A percentile compares a stretch with the other conserved stretches of the same genome.
Evolutionary conservation across 1,140 invertebrate species (phyloP).

Genomic region (Arctopsyche grandis): DNA sequence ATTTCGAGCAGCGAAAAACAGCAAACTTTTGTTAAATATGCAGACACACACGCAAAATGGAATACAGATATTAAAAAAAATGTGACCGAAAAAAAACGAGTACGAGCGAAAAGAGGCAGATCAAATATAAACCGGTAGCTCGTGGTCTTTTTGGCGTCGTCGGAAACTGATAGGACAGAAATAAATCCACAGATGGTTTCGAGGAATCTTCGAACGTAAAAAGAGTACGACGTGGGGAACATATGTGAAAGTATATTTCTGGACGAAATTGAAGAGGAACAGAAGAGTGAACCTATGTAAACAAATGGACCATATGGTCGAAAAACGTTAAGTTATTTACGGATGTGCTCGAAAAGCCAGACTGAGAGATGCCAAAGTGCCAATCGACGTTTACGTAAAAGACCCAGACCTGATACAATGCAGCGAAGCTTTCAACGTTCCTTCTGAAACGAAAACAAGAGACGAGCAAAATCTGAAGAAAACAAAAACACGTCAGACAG

Average conservation of each 20-base stretch:
- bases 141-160: background rate
- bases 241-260: constrained; percentile 37
- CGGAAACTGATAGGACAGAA: constrained; percentile 26
- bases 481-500: too few relatives aligned
- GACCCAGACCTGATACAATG: constrained; percentile 34
- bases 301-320: constrained; percentile 53
- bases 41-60: too few relatives aligned
- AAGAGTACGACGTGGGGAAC: constrained; percentile 7
- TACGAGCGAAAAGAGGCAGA: background rate
- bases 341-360: constrained; percentile 23
- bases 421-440: background rate
- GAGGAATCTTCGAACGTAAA: constrained; percentile 4
- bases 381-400: background rate
- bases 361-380: constrained; percentile 5
- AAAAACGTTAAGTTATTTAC: constrained; percentile 52
- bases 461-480: too few relatives aligned
- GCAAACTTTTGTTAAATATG: too few relatives aligned
- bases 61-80: background rate
- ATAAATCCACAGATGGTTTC: constrained; percentile 42
- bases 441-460: too few relatives aligned
- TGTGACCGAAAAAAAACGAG: background rate
- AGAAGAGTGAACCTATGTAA: constrained; percentile 34
- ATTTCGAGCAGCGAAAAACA: too few relatives aligned
- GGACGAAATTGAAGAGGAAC: constrained; percentile 38
- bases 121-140: background rate